Base-by-base conservation (phyloP, 2,797 vertebrate genomes). In the Smutsia gigantea region DNA sequence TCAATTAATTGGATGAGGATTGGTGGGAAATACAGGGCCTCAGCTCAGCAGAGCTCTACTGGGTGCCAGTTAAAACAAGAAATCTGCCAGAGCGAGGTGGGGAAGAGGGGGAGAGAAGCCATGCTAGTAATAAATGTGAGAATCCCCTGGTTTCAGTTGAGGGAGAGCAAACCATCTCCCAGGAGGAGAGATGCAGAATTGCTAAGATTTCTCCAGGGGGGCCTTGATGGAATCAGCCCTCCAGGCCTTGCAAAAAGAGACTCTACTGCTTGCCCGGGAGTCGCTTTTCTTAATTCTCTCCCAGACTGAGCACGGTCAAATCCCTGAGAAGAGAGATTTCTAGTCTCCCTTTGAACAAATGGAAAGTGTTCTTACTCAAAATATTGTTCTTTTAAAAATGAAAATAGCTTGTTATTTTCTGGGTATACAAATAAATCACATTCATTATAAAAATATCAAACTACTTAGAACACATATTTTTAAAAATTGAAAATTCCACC, bases 1-100 rank as follows among this genome's bases (percentile, higher is more conserved):
- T 97, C 97, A 97, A 98, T 97, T 98, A 98, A 97, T 97, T 96
- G 96, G 96, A 96, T 71, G 78, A 95, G 81, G 87, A 95, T 92
- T 71, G 59, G 92, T 94, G 87, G 86, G 79, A 87, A 78, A 96
- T 79, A 82, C 27, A 90, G 95, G 84, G 87, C n/a, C 96, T 92
- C 51, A 29, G 64, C 94, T 97, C 94, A 71, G 57, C 96, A 79
- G 93, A 96, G 84, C 96, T 97, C 97, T 87, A 79, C 81, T 95
- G 97, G 97, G 87, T 97, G 51, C 87, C 92, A 77, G 92, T 90
- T 96, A 86, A 97, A 95, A 95, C 93, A 97, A 93, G 87, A 92
- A 96, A 92, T 71, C 79, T 90, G 39, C 93, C 53, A 0, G 46
- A 77, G 84, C 89, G 79, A 96, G 77, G 71, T 46, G 94, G 87